Base-by-base conservation (phyloP, 1,140 invertebrate species). In the Eupristina koningsbergeri region DNA sequence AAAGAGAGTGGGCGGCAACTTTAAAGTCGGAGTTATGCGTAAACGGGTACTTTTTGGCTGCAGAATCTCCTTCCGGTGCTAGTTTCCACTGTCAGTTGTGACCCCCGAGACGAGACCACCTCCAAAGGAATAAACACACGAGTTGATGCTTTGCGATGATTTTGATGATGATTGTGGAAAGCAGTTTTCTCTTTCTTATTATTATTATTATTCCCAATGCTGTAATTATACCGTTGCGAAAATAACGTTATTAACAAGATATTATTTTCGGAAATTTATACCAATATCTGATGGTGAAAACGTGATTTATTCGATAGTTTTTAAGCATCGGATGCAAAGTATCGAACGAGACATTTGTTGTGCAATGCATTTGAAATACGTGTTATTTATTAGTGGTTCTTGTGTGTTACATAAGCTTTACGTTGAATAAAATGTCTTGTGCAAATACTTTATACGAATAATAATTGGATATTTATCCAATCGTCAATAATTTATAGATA, bases 1-100 rank as follows among this genome's bases (percentile, higher is more conserved):
- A 76, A 17, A 50, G 13, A 2, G 47, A 2, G 47, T 7, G 11
- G 41, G 41, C 41, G 41, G 5, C 41, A 7, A 11, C 9, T 7
- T 67, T 80, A 83, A 63, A 61, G 80, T 83, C 84, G 84, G 79
- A 84, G 77, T 84, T 81, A 61, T 73, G 78, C 80, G 74, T 74
- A 36, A 80, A 75, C 75, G 71, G 85, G 74, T 85, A 81, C 61
- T n/a, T n/a, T n/a, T n/a, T n/a, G n/a, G n/a, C n/a, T n/a, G n/a
- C n/a, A n/a, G n/a, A n/a, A n/a, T n/a, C n/a, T n/a, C n/a, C n/a
- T n/a, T n/a, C n/a, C n/a, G n/a, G n/a, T n/a, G n/a, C n/a, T n/a
- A n/a, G n/a, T n/a, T n/a, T n/a, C n/a, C n/a, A n/a, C n/a, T n/a
- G n/a, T n/a, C n/a, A n/a, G n/a, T n/a, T n/a, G n/a, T n/a, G n/a